phyloP scores from a whole-genome alignment of 2,797 vertebrate species.

The Sebastes nivosus region DNA sequence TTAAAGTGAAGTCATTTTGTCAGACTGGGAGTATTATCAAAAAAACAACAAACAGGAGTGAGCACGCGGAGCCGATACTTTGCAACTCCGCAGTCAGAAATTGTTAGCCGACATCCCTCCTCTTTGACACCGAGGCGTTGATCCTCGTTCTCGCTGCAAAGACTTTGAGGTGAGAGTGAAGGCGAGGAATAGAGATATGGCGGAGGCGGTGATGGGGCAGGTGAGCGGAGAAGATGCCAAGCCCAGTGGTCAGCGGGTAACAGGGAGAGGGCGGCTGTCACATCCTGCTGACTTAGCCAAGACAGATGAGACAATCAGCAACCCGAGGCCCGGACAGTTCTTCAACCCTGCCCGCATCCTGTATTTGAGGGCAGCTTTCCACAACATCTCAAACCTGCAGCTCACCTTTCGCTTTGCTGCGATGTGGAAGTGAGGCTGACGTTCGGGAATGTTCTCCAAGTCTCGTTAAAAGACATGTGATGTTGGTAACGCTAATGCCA shows the following conservation, averaged over 20 bases:
- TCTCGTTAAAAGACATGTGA: background rate
- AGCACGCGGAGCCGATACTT: constrained; percentile 86
- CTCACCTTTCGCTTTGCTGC: constrained; percentile 44
- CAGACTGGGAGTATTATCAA: constrained; percentile 47
- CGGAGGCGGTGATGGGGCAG: constrained; percentile 72
- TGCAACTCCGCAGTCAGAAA: constrained; percentile 84
- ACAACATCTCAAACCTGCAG: constrained; percentile 62
- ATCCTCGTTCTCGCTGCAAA: constrained; percentile 85
- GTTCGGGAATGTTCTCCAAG: background rate
- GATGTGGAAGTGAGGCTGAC: constrained; percentile 3
- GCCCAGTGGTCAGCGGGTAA: constrained; percentile 76
- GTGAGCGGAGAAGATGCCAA: constrained; percentile 73
- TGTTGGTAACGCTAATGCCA: background rate
- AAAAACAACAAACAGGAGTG: constrained; percentile 83
- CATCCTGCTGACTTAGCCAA: constrained; percentile 75
- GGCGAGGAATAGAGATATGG: constrained; percentile 60
- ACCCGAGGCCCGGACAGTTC: constrained; percentile 69
- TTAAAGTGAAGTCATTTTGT: constrained; percentile 84
- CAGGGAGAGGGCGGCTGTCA: constrained; percentile 76
- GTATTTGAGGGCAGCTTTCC: constrained; percentile 66
- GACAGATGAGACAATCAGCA: constrained; percentile 80
- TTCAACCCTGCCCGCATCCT: constrained; percentile 56
- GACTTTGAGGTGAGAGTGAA: constrained; percentile 66
- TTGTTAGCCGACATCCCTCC: constrained; percentile 61
- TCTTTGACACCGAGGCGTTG: constrained; percentile 84